Percentiles rank a stretch among this genome's conserved stretches.
Conservation (phyloP, 1,140 invertebrate genomes). For the Nylanderia fulva region DNA sequence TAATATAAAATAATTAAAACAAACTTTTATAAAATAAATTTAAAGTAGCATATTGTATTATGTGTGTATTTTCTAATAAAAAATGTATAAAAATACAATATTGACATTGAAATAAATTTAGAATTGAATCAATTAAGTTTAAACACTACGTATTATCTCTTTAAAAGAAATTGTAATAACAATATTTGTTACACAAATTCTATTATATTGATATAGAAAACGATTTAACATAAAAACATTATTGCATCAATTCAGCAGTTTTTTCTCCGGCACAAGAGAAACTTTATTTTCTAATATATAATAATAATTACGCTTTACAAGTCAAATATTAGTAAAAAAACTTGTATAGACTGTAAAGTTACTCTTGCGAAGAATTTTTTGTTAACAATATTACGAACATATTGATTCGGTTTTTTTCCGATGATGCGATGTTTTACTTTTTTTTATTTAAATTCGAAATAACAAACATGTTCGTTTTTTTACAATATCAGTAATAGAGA, state of each 20-base stretch:
- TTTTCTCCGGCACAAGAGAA: background rate
- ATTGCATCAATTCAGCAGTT: conserved; percentile 6
- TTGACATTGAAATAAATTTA: background rate
- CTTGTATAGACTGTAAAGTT: background rate
- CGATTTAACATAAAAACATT: background rate
- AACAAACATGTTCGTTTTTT: background rate
- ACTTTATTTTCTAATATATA: background rate
- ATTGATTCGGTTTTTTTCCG: background rate
- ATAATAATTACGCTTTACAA: background rate
- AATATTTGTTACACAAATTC: background rate
- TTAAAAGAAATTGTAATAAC: background rate
- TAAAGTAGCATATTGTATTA: background rate
- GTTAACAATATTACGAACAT: background rate
- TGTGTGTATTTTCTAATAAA: background rate
- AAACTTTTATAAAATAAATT: background rate
- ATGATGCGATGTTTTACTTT: background rate
- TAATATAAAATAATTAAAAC: background rate
- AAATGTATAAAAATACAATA: background rate
- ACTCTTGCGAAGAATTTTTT: background rate
- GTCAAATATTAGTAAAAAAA: background rate
- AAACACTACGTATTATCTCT: background rate
- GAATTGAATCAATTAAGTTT: background rate
- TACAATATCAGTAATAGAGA: conserved; percentile 6
- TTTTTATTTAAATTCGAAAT: background rate
- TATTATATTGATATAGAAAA: background rate